Percentiles rank a stretch among this genome's conserved stretches.
Evolutionary conservation across 2,113 vertebrate genomes (phyloP).

Genomic region (Herpetotheres cachinnans): DNA sequence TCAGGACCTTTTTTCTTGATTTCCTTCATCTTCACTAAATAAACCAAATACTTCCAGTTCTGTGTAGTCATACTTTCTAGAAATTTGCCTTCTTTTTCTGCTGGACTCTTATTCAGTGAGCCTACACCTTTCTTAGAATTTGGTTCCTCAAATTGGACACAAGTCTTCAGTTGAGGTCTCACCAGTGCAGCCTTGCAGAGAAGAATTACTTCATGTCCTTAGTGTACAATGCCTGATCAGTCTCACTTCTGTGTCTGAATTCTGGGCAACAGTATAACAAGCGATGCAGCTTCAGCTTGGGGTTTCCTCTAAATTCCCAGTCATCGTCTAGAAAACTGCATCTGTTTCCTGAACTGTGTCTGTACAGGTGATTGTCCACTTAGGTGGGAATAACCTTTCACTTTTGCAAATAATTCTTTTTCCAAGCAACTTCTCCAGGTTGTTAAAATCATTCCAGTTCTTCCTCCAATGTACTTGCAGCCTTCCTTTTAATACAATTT

Average conservation of each 20-base stretch:
- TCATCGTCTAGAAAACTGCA: neutral
- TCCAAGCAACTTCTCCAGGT: neutral
- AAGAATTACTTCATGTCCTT: neutral
- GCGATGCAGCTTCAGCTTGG: neutral
- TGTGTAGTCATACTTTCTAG: neutral
- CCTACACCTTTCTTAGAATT: neutral
- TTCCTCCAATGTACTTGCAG: neutral
- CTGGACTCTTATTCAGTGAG: neutral
- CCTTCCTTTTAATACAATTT: neutral
- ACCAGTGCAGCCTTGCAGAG: neutral
- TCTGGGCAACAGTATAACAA: neutral
- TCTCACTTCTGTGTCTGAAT: neutral
- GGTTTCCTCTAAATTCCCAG: neutral
- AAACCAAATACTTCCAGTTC: neutral
- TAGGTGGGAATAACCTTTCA: neutral
- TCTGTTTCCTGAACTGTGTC: neutral
- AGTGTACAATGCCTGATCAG: neutral
- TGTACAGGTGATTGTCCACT: neutral
- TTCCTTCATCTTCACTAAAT: neutral
- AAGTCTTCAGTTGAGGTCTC: neutral
- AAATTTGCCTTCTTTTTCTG: neutral
- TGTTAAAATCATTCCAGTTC: neutral
- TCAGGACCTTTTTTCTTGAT: neutral
- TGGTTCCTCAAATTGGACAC: accelerated
- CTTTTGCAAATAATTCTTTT: neutral